Conservation (phyloP, 2,888 invertebrate species). For the Mythimna vitellina region DNA sequence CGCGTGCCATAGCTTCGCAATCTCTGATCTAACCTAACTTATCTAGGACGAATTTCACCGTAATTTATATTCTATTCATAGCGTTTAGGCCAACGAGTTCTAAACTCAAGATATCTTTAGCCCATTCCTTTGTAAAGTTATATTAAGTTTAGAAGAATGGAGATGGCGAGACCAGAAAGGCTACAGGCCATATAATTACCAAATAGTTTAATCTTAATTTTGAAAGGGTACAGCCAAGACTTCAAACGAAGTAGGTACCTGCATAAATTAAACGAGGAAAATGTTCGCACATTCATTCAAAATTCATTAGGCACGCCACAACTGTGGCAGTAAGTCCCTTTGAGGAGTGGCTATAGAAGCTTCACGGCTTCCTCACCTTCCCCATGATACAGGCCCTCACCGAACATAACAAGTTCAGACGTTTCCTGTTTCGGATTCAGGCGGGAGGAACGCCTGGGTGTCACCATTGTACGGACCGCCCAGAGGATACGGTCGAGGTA, state of each 20-base stretch:
- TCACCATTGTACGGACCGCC: too few relatives aligned
- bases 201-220: slow-evolving; percentile 33
- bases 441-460: too few relatives aligned
- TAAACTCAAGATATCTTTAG: slow-evolving; percentile 11
- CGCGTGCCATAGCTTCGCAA: too few relatives aligned
- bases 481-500: too few relatives aligned
- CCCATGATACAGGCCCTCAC: too few relatives aligned
- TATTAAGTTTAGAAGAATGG: slow-evolving; percentile 14
- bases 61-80: slow-evolving; percentile 15
- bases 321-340: too few relatives aligned
- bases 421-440: too few relatives aligned
- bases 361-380: too few relatives aligned
- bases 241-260: slow-evolving; percentile 15
- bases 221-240: slow-evolving; percentile 6
- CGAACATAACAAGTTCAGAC: too few relatives aligned
- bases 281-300: slow-evolving; percentile 2
- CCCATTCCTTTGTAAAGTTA: slow-evolving; percentile 30
- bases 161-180: slow-evolving; percentile 7
- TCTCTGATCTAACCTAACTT: background rate
- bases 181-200: slow-evolving; percentile 21
- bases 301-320: background rate
- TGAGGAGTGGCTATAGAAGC: too few relatives aligned
- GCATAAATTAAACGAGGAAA: slow-evolving; percentile 25
- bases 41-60: slow-evolving; percentile 1
- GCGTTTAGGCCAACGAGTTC: slow-evolving; percentile 3